Conservation (phyloP, 2,888 invertebrate species). For the Drosophila nr. fundita region DNA sequence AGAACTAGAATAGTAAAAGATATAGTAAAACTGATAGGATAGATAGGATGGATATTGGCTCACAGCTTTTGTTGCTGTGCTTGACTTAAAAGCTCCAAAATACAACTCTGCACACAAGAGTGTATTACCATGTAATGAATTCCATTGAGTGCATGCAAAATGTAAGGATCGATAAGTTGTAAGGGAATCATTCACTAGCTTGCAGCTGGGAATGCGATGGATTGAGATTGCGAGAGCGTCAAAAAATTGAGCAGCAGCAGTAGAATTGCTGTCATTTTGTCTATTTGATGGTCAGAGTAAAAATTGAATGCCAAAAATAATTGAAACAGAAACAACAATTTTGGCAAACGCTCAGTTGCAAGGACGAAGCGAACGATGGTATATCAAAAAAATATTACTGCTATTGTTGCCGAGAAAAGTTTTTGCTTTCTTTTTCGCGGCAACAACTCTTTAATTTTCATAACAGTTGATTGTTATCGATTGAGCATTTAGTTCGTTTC, state of each 20-base stretch:
- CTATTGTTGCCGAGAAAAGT: not conserved
- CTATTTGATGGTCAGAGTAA: not conserved
- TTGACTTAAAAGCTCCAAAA: not conserved
- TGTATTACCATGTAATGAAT: not conserved
- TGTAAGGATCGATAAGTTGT: not conserved
- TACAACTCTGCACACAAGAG: not conserved
- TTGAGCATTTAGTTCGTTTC: not conserved
- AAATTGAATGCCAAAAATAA: not conserved
- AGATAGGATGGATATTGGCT: not conserved
- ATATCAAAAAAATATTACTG: not conserved
- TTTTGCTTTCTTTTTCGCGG: not conserved
- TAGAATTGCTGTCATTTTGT: not conserved
- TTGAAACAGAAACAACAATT: not conserved
- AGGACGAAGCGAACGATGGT: not conserved
- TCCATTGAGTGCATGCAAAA: not conserved
- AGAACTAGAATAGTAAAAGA: not conserved
- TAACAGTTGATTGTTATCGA: constrained; percentile 1
- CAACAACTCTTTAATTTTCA: constrained; percentile 1
- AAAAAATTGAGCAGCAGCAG: not conserved
- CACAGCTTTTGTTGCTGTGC: not conserved
- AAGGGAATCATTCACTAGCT: not conserved
- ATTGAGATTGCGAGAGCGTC: not conserved
- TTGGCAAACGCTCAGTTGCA: not conserved
- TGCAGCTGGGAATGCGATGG: not conserved
- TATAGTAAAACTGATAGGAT: not conserved